A percentile compares a stretch with the other conserved stretches of the same genome.
phyloP scores from a whole-genome alignment of 2,888 invertebrate species.

The Caenorhabditis sinica region DNA sequence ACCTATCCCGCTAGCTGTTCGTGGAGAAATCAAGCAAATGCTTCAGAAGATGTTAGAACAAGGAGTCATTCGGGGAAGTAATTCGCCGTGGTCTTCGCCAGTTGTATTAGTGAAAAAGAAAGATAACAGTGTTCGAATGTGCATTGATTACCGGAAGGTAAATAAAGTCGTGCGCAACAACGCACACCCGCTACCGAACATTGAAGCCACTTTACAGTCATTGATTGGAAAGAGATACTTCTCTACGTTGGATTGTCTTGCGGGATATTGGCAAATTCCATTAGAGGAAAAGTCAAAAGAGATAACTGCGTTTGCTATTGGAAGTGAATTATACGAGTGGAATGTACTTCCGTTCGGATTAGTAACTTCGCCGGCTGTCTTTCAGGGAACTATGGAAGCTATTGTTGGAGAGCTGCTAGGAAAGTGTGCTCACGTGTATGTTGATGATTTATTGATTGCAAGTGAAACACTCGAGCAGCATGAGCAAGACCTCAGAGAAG shows the following conservation, averaged over 20 bases:
- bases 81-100: constrained; percentile 38
- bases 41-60: not conserved
- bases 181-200: constrained; percentile 71
- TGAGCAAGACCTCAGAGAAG: not conserved
- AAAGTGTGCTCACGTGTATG: constrained; percentile 9
- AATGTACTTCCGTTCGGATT: constrained; percentile 45
- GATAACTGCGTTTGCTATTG: constrained; percentile 51
- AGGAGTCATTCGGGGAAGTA: constrained; percentile 37
- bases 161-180: constrained; percentile 68
- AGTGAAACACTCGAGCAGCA: constrained; percentile 2
- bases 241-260: constrained; percentile 67
- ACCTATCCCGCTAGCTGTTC: constrained; percentile 9
- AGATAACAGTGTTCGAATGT: constrained; percentile 68
- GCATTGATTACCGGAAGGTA: constrained; percentile 74
- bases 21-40: not conserved
- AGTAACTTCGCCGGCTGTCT: constrained; percentile 74
- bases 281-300: constrained; percentile 58
- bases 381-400: constrained; percentile 73
- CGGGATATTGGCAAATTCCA: constrained; percentile 75
- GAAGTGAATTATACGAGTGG: constrained; percentile 16
- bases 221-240: constrained; percentile 62
- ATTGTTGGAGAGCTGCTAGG: constrained; percentile 6
- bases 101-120: constrained; percentile 68
- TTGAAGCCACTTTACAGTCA: constrained; percentile 61
- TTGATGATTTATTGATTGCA: constrained; percentile 10